Conservation (phyloP, 2,113 vertebrate genomes). For the Colossoma macropomum region DNA sequence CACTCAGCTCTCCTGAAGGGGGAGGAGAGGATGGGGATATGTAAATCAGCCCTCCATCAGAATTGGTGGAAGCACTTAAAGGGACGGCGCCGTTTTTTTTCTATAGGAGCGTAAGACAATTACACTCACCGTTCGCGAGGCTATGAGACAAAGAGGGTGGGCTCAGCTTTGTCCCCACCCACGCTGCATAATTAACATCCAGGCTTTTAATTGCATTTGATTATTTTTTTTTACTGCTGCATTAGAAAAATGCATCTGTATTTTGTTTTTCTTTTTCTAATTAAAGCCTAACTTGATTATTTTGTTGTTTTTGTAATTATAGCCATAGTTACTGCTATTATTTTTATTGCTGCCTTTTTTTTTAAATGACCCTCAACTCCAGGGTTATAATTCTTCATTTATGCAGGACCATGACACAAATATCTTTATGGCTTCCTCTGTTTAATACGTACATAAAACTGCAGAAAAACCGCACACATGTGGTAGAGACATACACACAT, state of each 20-base stretch:
- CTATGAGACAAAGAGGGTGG: constrained; percentile 74
- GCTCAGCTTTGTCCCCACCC: constrained; percentile 45
- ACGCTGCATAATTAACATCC: constrained; percentile 47
- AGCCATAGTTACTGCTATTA: constrained; percentile 36
- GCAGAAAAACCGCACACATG: constrained; percentile 61
- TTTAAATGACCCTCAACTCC: constrained; percentile 28
- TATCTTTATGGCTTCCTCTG: constrained; percentile 63
- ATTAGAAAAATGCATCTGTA: not conserved
- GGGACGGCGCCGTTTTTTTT: constrained; percentile 80
- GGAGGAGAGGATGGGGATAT: constrained; percentile 80
- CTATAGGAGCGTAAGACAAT: constrained; percentile 79
- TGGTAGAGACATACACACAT: constrained; percentile 64
- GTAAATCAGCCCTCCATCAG: constrained; percentile 84
- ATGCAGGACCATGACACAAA: constrained; percentile 63
- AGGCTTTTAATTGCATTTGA: constrained; percentile 50
- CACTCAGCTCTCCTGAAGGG: constrained; percentile 92
- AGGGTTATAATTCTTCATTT: constrained; percentile 61
- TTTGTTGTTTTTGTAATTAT: constrained; percentile 42
- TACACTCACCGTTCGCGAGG: constrained; percentile 77
- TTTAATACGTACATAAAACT: constrained; percentile 69
- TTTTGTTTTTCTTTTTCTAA: not conserved
- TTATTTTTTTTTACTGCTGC: not conserved
- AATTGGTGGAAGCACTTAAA: constrained; percentile 87
- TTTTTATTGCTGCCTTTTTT: constrained; percentile 41
- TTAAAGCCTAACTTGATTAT: constrained; percentile 4